Percentiles rank a stretch among this genome's conserved stretches.
Evolutionary conservation across 2,888 invertebrate species (phyloP).

Genomic region (Sepiola atlantica): DNA sequence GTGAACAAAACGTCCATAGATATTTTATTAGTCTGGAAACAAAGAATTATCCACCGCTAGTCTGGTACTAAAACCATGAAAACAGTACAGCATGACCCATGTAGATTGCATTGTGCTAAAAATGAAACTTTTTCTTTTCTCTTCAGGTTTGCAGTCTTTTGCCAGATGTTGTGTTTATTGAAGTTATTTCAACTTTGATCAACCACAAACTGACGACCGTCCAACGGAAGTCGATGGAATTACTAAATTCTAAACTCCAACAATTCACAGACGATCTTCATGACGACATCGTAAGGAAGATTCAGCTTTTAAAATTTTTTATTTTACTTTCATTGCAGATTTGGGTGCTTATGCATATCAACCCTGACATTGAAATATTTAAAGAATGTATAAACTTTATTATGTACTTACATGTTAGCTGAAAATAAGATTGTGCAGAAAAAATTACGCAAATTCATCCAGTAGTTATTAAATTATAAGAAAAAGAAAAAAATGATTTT

Average conservation of each 20-base stretch:
- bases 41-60: too few relatives aligned
- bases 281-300: slow-evolving; percentile 59
- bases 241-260: slow-evolving; percentile 87
- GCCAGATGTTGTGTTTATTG: slow-evolving; percentile 85
- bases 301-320: not conserved
- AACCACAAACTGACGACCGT: slow-evolving; percentile 83
- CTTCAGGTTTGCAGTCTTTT: slow-evolving; percentile 78
- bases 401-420: too few relatives aligned
- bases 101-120: not conserved
- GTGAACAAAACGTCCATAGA: too few relatives aligned
- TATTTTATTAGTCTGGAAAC: too few relatives aligned
- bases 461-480: too few relatives aligned
- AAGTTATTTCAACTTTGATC: slow-evolving; percentile 83
- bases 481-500: too few relatives aligned
- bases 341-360: too few relatives aligned
- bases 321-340: not conserved
- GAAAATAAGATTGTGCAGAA: too few relatives aligned
- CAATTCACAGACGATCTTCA: slow-evolving; percentile 80
- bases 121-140: not conserved
- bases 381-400: too few relatives aligned
- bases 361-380: too few relatives aligned
- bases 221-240: slow-evolving; percentile 87
- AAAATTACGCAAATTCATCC: too few relatives aligned
- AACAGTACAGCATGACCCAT: not conserved
- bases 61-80: not conserved